Percentiles rank a stretch among this genome's conserved stretches.
These are phyloP conservation scores for Florisuga fusca DNA, from an alignment of 2,797 vertebrate genomes.

Conservation along the genomic window DNA sequence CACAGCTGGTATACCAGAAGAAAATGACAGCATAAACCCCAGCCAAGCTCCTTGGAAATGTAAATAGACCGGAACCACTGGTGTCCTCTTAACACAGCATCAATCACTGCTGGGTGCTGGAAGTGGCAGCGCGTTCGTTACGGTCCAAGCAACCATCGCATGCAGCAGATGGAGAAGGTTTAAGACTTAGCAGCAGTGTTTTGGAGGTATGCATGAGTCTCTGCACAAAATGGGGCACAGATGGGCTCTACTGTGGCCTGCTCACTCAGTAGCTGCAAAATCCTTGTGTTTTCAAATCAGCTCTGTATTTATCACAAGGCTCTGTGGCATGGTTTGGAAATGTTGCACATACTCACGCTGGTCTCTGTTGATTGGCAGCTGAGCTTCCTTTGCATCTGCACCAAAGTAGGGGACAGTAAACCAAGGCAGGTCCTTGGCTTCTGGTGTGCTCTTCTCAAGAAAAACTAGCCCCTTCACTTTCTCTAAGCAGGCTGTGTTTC, in stretches of 20 bases:
- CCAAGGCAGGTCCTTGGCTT: background rate
- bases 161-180: conserved; percentile 40
- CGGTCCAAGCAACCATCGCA: background rate
- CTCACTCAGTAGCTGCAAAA: background rate
- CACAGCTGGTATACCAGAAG: conserved; percentile 53
- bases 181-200: background rate
- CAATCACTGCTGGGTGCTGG: conserved; percentile 36
- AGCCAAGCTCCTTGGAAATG: conserved; percentile 60
- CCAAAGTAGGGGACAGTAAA: background rate
- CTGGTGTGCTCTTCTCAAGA: background rate
- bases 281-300: background rate
- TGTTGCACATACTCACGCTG: accelerated
- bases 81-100: conserved; percentile 44
- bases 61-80: conserved; percentile 61
- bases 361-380: background rate
- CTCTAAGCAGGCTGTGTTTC: background rate
- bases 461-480: background rate
- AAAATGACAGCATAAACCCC: conserved; percentile 41
- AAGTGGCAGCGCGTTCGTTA: background rate
- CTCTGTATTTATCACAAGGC: background rate
- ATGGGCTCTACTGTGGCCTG: conserved; percentile 7
- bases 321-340: background rate
- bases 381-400: background rate
- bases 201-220: background rate
- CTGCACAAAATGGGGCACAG: conserved; percentile 28